These are phyloP conservation scores for Conus canariensis DNA, from an alignment of 2,888 invertebrate species.

Conservation along the genomic window DNA sequence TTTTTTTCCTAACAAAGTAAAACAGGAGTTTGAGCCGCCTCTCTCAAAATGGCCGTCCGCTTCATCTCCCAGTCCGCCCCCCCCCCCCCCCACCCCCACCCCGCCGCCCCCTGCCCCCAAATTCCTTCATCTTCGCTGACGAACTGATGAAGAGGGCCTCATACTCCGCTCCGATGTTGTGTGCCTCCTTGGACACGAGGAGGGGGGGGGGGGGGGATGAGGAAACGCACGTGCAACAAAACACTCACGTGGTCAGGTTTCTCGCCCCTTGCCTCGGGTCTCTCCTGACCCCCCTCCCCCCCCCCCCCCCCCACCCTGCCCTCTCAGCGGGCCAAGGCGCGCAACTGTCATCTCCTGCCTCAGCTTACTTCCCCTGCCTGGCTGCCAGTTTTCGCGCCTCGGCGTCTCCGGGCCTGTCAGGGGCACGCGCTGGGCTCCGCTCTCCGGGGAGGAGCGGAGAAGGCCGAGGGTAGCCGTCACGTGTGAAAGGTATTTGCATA, in stretches of 20 bases:
- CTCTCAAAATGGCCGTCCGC: too few species aligned
- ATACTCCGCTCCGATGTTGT: too few species aligned
- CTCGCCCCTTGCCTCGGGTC: background rate
- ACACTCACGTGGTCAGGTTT: constrained; percentile 35
- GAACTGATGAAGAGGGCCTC: too few species aligned
- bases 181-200: constrained; percentile 6
- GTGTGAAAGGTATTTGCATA: constrained; percentile 46
- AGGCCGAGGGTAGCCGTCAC: constrained; percentile 5
- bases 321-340: background rate
- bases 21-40: too few species aligned
- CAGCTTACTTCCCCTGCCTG: constrained; percentile 34
- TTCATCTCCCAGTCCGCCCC: too few species aligned
- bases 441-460: constrained; percentile 20
- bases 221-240: constrained; percentile 33
- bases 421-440: constrained; percentile 1
- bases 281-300: too few species aligned
- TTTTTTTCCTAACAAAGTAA: too few species aligned
- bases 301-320: too few species aligned
- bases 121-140: too few species aligned
- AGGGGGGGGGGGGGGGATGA: too few species aligned
- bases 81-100: too few species aligned
- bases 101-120: too few species aligned
- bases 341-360: constrained; percentile 30
- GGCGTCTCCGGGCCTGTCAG: background rate
- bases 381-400: constrained; percentile 27